These are phyloP conservation scores for Anorthoa munda DNA, from an alignment of 2,888 invertebrate species.

Conservation along the genomic window DNA sequence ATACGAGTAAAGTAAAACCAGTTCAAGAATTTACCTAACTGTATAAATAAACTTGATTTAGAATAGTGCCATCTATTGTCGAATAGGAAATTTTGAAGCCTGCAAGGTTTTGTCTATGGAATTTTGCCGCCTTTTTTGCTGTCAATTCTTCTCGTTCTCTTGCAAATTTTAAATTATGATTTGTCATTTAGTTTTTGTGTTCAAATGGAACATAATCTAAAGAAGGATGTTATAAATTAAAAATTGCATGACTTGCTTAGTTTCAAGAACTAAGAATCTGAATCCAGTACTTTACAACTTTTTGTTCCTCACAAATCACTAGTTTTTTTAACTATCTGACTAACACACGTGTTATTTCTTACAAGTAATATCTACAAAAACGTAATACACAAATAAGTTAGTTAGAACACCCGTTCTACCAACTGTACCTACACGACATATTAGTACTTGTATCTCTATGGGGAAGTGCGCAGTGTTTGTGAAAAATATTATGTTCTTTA, in stretches of 20 bases:
- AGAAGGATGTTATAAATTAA: conserved; percentile 13
- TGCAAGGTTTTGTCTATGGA: neutral
- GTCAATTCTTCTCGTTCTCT: neutral
- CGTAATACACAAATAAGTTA: conserved; percentile 10
- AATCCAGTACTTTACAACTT: conserved; percentile 17
- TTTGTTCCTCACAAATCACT: conserved; percentile 16
- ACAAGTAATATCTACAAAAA: conserved; percentile 18
- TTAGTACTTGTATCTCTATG: neutral
- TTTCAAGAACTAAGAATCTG: conserved; percentile 2
- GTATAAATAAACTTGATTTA: neutral
- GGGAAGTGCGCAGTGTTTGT: neutral
- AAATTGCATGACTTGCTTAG: conserved; percentile 17
- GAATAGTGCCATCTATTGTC: conserved; percentile 29
- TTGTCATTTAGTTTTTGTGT: conserved; percentile 9
- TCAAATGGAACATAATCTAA: neutral
- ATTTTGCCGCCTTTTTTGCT: conserved; percentile 30
- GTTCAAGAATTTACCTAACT: neutral
- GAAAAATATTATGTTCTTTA: too few species aligned
- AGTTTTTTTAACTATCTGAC: conserved; percentile 3
- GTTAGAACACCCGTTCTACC: neutral
- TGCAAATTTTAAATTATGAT: neutral
- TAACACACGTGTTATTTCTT: neutral
- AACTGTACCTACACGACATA: conserved; percentile 1
- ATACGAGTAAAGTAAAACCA: neutral
- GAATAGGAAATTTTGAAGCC: conserved; percentile 14